phyloP scores from a whole-genome alignment of 2,797 vertebrate genomes.

The Tympanoctomys barrerae region DNA sequence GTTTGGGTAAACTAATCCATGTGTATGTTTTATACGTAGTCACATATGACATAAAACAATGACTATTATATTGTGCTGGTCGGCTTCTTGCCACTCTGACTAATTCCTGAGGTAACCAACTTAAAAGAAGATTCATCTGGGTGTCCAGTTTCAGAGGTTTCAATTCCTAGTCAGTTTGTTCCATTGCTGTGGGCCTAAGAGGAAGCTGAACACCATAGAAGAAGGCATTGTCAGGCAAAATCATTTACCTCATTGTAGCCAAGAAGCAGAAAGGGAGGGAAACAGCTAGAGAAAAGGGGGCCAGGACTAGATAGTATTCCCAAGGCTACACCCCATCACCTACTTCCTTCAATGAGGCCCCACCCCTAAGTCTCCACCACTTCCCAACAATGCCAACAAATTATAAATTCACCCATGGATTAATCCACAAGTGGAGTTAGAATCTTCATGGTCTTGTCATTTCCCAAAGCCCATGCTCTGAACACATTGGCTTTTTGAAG shows the following conservation, averaged over 20 bases:
- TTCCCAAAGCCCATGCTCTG: background rate
- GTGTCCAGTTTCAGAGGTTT: background rate
- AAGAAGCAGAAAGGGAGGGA: background rate
- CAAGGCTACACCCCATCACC: background rate
- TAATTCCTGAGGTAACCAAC: background rate
- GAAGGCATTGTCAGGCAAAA: background rate
- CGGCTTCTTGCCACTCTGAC: background rate
- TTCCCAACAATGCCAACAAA: background rate
- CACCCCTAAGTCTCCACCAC: background rate
- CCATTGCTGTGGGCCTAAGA: background rate
- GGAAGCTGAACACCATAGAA: background rate
- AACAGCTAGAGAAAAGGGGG: background rate
- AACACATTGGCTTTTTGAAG: background rate
- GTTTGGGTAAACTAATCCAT: background rate
- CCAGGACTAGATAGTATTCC: background rate
- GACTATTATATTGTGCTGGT: background rate
- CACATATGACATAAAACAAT: background rate
- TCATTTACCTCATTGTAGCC: background rate
- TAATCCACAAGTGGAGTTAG: background rate
- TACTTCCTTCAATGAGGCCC: background rate
- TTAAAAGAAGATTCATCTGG: background rate
- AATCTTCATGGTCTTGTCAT: background rate
- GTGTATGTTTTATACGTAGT: background rate
- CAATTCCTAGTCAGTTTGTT: background rate
- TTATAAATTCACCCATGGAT: background rate